phyloP scores from a whole-genome alignment of 2,797 vertebrate genomes.

The Girardinus metallicus region DNA sequence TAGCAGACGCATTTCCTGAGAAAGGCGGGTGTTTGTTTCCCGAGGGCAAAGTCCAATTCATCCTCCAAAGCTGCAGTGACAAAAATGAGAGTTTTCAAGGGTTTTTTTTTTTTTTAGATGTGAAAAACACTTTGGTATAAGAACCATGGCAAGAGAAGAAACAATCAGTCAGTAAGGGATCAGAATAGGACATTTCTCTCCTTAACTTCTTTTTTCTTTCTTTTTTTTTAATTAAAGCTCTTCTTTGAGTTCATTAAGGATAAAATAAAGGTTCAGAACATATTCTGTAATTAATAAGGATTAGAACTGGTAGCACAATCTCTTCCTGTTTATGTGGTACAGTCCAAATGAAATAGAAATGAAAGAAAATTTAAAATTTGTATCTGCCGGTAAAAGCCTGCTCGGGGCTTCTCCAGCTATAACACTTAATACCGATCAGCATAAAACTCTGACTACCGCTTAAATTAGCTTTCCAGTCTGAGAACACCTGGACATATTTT shows the following conservation, averaged over 20 bases:
- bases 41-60: constrained; percentile 97
- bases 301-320: neutral
- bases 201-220: neutral
- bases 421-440: constrained; percentile 1
- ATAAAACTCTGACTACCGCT: constrained; percentile 33
- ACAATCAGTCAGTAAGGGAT: neutral
- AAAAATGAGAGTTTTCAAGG: neutral
- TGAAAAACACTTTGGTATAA: neutral
- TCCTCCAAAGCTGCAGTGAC: constrained; percentile 91
- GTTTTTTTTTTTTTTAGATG: neutral
- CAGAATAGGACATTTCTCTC: neutral
- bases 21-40: constrained; percentile 97
- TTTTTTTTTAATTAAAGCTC: neutral
- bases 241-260: neutral
- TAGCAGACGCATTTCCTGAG: constrained; percentile 99
- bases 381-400: neutral
- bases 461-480: constrained; percentile 39
- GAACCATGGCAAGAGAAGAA: neutral
- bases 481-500: constrained; percentile 33
- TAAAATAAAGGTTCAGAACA: neutral
- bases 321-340: neutral
- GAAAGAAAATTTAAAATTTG: neutral
- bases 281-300: neutral
- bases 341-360: neutral
- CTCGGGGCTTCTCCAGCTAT: neutral